Evolutionary conservation across 1,140 invertebrate species (phyloP), one percentile per base, ranked within the genome.

Genomic region (Protaetia brevitarsis): DNA sequence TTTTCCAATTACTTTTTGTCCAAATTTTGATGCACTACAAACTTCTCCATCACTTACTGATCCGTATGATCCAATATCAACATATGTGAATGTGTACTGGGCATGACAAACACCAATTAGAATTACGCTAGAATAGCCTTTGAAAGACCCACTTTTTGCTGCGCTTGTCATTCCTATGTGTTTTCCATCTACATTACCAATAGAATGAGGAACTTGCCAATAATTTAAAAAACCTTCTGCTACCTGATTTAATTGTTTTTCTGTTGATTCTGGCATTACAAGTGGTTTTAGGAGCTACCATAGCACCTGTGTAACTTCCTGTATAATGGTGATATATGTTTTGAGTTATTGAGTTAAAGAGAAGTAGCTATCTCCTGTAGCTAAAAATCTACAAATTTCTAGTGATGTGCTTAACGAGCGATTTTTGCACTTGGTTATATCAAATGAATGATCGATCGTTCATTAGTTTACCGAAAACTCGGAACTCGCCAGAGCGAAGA

Each of bases 61-160:
- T 36, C 60, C 31, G 37, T 16, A 37, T 4, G 7, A 28, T 36
- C 60, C 60, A 51, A 63, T 63, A 37, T 63, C 60, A 8, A 63
- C 29, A 37, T 63, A 63, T 6, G 11, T 41, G 26, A 63, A 63
- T 11, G 31, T 63, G 19, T 34, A 59, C 8, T 59, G 8, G 10
- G 57, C 57, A 59, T 59, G 10, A 16, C 57, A 59, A 11, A 59
- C 57, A 6, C 57, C 57, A 11, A 59, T 10, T 59, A 59, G 13
- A 51, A 51, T 51, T 51, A 56, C 7, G 11, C 8, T 34, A 7
- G 37, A 63, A 27, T 16, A 63, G 30, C 23, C 7, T 37, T 45
- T 51, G 23, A 36, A 63, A 5, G 60, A 63, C 10, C 60, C 29
- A 34, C 29, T 63, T 6, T 63, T 63, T 11, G 11, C 8, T 7